Percentiles rank a stretch among this genome's conserved stretches.
Evolutionary conservation across 2,888 invertebrate species (phyloP).

Genomic region (Stomorhina lunata): DNA sequence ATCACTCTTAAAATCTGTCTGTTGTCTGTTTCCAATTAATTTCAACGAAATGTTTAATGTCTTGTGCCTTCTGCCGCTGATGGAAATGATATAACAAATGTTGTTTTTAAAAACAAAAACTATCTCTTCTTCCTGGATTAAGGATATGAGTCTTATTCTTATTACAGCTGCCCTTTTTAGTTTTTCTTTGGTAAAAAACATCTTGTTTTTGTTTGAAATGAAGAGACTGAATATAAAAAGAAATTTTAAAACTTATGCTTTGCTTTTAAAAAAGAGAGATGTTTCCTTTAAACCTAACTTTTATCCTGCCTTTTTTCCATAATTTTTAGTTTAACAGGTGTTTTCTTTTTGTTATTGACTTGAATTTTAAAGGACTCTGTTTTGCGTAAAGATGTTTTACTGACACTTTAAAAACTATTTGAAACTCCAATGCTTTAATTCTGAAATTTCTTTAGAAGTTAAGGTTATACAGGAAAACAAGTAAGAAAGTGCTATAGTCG

Average conservation of each 20-base stretch:
- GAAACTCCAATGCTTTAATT: too few species aligned
- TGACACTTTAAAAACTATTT: background rate
- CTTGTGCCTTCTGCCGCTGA: constrained; percentile 26
- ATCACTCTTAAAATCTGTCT: constrained; percentile 23
- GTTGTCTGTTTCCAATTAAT: background rate
- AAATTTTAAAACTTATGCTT: background rate
- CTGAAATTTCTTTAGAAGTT: too few species aligned
- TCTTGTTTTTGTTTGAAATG: background rate
- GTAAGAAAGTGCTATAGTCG: too few species aligned
- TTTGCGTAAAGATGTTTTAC: constrained; percentile 1
- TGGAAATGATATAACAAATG: background rate
- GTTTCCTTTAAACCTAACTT: background rate
- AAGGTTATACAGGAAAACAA: too few species aligned
- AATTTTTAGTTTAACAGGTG: constrained; percentile 24
- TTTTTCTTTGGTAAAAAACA: background rate
- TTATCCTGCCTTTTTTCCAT: background rate
- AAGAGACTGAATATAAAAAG: background rate
- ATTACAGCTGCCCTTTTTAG: constrained; percentile 37
- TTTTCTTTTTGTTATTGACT: constrained; percentile 27
- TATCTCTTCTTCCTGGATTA: background rate
- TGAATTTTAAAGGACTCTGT: background rate
- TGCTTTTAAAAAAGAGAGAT: background rate
- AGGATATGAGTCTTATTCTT: constrained; percentile 6
- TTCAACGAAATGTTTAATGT: background rate
- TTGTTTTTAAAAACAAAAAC: background rate